Conservation (phyloP, 2,888 invertebrate genomes). For the Machimus atricapillus region DNA sequence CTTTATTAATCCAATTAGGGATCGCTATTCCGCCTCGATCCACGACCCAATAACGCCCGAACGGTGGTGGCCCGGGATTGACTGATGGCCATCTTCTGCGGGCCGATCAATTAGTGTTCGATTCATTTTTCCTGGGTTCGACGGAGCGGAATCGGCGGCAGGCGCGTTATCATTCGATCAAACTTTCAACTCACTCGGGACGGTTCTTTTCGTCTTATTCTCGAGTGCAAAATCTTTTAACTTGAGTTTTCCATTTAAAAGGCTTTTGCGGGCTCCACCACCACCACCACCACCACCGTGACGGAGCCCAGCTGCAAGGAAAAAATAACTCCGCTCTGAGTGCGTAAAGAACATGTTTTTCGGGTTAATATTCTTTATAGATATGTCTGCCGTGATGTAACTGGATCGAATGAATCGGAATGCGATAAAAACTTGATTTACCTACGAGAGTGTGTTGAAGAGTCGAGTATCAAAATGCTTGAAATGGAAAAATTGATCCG, state of each 20-base stretch:
- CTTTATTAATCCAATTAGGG: conserved; percentile 21
- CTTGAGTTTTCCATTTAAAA: conserved; percentile 44
- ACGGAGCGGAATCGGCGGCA: not conserved
- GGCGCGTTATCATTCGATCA: conserved; percentile 7
- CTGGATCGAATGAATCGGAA: not conserved
- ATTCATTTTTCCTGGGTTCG: not conserved
- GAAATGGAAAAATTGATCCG: conserved; percentile 13
- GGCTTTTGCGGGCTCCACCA: not conserved
- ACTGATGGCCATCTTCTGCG: conserved; percentile 10
- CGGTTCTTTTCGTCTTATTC: conserved; percentile 18
- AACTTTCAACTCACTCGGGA: not conserved
- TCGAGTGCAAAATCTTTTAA: conserved; percentile 14
- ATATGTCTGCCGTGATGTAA: conserved; percentile 25
- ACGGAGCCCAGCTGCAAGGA: conserved; percentile 21
- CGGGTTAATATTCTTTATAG: conserved; percentile 35
- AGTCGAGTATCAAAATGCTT: not conserved
- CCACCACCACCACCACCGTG: not conserved
- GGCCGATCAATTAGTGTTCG: not conserved
- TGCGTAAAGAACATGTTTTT: conserved; percentile 37
- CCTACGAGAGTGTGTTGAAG: conserved; percentile 2
- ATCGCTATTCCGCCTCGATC: not conserved
- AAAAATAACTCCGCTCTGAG: not conserved
- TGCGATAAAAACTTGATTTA: conserved; percentile 27
- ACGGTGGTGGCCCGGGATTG: not conserved
- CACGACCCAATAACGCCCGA: not conserved